phyloP scores from a whole-genome alignment of 2,888 invertebrate genomes.

The Melinopterus prodromus region DNA sequence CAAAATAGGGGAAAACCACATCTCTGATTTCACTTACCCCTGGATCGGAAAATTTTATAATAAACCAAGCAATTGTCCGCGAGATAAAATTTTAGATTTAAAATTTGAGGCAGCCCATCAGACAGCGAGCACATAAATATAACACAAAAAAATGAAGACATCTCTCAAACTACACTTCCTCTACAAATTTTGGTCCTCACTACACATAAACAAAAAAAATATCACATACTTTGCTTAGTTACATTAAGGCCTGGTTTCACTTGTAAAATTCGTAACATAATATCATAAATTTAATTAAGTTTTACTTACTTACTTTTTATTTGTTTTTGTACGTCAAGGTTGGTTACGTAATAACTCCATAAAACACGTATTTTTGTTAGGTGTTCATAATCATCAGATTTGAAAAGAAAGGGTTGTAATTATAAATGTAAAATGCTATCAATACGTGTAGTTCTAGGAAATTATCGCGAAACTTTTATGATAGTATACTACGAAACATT shows the following conservation, averaged over 20 bases:
- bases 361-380: too few species aligned
- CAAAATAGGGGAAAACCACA: not conserved
- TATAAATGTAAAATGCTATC: too few species aligned
- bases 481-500: not conserved
- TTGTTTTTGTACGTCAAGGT: too few species aligned
- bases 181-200: not conserved
- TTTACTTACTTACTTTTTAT: too few species aligned
- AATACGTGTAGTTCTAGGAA: too few species aligned
- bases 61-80: not conserved
- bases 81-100: not conserved
- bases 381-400: too few species aligned
- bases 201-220: not conserved
- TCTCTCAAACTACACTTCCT: not conserved
- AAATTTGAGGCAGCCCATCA: not conserved
- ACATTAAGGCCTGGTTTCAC: not conserved
- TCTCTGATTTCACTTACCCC: not conserved
- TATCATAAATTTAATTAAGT: not conserved
- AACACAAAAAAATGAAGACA: not conserved
- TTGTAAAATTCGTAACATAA: not conserved
- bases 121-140: not conserved
- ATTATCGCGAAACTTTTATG: not conserved
- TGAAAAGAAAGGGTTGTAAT: too few species aligned
- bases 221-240: constrained; percentile 4
- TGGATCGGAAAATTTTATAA: not conserved
- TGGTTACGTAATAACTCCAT: too few species aligned